phyloP scores from a whole-genome alignment of 2,113 vertebrate genomes.

The Tragelaphus imberbis region DNA sequence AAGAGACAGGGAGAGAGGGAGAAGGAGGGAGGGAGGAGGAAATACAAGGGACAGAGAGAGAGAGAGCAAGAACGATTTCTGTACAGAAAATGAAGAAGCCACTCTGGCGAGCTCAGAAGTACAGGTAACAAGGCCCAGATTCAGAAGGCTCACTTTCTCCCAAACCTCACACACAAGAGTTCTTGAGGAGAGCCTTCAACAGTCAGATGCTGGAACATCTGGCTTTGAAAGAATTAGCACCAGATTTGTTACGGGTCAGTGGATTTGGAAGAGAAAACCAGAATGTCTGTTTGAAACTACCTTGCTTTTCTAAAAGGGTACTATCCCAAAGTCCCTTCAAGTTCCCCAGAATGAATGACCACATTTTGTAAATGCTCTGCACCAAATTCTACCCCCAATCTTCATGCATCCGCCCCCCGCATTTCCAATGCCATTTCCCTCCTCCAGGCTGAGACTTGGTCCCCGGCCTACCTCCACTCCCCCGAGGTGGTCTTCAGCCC shows the following conservation, averaged over 20 bases:
- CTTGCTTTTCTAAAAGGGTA: neutral
- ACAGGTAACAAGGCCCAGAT: neutral
- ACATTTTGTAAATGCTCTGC: neutral
- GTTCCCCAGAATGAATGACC: neutral
- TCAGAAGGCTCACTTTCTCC: neutral
- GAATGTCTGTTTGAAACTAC: neutral
- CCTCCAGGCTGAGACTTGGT: neutral
- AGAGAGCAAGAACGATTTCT: neutral
- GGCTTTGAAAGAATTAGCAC: neutral
- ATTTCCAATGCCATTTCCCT: neutral
- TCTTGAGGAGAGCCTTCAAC: neutral
- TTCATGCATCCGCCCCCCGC: neutral
- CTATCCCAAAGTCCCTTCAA: neutral
- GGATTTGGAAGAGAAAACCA: conserved; percentile 25
- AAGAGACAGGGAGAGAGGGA: neutral
- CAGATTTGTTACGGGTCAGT: neutral
- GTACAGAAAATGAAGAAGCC: neutral
- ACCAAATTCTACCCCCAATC: neutral
- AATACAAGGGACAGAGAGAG: neutral
- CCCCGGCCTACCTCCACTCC: neutral
- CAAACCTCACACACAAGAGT: neutral
- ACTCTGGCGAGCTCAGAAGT: neutral
- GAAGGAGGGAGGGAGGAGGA: neutral
- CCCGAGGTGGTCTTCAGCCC: rapidly evolving
- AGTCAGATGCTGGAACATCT: neutral